Conservation (phyloP, 2,888 invertebrate genomes). For the Noctua fimbriata region DNA sequence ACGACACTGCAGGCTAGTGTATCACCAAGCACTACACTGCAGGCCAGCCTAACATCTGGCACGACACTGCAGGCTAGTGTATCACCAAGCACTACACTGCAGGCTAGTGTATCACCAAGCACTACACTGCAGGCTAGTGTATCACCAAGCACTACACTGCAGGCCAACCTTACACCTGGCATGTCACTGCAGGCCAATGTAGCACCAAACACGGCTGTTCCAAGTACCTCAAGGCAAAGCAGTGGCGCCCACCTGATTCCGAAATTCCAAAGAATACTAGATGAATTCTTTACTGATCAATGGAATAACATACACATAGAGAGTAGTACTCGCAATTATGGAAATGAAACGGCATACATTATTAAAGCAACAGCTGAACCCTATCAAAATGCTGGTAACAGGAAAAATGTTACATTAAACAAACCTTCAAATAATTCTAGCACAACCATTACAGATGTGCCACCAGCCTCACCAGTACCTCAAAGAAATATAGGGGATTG, state of each 20-base stretch:
- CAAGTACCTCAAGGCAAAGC: not conserved
- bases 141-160: not conserved
- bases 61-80: not conserved
- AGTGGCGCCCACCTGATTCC: not conserved
- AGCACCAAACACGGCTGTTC: not conserved
- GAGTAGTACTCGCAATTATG: not conserved
- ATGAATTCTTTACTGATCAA: constrained; percentile 2
- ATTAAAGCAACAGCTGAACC: not conserved
- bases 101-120: not conserved
- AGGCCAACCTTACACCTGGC: not conserved
- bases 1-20: not conserved
- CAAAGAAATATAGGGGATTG: constrained; percentile 72
- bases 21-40: not conserved
- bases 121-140: not conserved
- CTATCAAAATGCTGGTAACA: not conserved
- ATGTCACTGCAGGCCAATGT: not conserved
- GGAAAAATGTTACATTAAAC: too few relatives aligned
- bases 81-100: not conserved
- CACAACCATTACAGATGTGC: not conserved
- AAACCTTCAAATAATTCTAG: not conserved
- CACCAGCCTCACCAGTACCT: constrained; percentile 1
- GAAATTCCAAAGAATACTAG: not conserved
- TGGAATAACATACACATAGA: not conserved
- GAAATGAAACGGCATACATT: not conserved
- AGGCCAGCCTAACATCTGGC: not conserved